Percentiles rank a stretch among this genome's conserved stretches.
Evolutionary conservation across 2,113 vertebrate genomes (phyloP).

Genomic region (Pluvialis apricaria): DNA sequence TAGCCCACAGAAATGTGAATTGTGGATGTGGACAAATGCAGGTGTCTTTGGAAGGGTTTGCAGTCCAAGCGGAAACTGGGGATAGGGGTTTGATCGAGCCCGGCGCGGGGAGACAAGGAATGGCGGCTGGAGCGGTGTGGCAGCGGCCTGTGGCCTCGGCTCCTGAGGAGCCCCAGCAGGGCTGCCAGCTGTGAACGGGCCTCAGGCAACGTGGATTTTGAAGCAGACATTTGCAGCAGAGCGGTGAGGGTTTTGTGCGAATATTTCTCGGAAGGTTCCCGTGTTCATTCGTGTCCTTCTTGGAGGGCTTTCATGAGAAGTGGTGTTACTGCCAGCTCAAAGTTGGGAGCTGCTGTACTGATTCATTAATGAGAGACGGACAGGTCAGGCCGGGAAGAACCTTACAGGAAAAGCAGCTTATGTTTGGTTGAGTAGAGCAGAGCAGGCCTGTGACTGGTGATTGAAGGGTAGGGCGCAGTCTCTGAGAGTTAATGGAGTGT

Average conservation of each 20-base stretch:
- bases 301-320: background rate
- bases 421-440: background rate
- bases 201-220: background rate
- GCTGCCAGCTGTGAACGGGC: background rate
- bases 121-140: background rate
- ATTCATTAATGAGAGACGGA: background rate
- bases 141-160: too few relatives aligned
- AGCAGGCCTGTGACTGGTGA: background rate
- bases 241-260: background rate
- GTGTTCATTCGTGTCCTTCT: rapidly evolving
- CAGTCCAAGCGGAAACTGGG: background rate
- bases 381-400: background rate
- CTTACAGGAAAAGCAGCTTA: background rate
- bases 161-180: background rate
- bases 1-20: background rate
- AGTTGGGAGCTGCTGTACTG: background rate
- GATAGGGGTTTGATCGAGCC: rapidly evolving
- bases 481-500: background rate
- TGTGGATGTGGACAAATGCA: background rate
- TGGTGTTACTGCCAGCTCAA: rapidly evolving
- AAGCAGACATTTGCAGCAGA: background rate
- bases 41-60: background rate
- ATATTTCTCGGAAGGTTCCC: background rate
- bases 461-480: background rate
- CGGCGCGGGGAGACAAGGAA: background rate